Conservation (phyloP, 1,140 invertebrate species). For the Nasonia longicornis region DNA sequence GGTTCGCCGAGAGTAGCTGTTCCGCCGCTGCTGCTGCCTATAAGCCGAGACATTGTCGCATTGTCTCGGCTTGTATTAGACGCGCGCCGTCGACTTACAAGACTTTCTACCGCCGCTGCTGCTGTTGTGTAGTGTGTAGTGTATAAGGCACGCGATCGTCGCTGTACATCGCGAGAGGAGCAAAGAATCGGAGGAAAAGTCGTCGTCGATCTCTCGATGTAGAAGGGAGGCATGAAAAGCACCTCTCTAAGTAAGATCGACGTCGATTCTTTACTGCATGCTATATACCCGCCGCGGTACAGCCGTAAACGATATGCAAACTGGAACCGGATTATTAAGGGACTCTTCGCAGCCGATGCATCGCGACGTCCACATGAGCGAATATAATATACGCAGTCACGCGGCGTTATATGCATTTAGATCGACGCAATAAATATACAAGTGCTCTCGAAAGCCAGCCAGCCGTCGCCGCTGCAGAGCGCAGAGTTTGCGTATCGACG, state of each 20-base stretch:
- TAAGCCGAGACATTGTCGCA: slow-evolving; percentile 1
- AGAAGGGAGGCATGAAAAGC: too few relatives aligned
- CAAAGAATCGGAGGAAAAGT: not conserved
- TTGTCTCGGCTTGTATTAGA: slow-evolving; percentile 11
- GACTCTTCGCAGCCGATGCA: too few relatives aligned
- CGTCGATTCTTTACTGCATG: slow-evolving; percentile 3
- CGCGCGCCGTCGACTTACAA: not conserved
- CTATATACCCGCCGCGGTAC: not conserved
- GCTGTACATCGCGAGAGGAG: not conserved
- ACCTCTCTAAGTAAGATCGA: not conserved
- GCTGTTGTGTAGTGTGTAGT: not conserved
- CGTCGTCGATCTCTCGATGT: not conserved
- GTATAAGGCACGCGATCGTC: not conserved
- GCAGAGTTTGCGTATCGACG: slow-evolving; percentile 26
- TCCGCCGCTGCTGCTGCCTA: not conserved
- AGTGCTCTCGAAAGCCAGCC: not conserved
- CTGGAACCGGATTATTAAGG: not conserved
- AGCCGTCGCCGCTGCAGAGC: not conserved
- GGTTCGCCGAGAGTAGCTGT: not conserved
- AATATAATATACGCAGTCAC: not conserved
- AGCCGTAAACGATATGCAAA: not conserved
- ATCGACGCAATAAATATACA: slow-evolving; percentile 3
- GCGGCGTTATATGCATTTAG: not conserved
- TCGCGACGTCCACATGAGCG: too few relatives aligned
- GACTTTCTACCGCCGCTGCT: not conserved